Evolutionary conservation across 2,888 invertebrate species (phyloP), one percentile per base, ranked within the genome.

Genomic region (Sminthurinus aureus): DNA sequence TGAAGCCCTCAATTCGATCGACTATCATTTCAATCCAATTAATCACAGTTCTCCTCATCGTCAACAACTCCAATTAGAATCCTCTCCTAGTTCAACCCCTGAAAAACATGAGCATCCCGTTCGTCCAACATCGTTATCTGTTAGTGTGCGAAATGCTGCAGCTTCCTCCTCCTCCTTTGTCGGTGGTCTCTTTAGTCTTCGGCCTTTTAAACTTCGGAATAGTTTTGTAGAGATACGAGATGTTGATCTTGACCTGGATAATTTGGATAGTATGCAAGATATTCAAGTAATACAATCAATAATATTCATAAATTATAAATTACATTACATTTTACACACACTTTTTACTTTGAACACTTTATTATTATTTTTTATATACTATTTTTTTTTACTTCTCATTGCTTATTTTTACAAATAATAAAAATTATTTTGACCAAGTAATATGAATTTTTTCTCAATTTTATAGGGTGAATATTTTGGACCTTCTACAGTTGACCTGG

Each of bases 401-500:
- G 8, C 22, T 67, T 9, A 67, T 67, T 18, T 18, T n/a, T 67
- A 52, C 8, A 52, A 11, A 52, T 52, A 52, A 11, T 52, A 52
- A 52, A 52, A 52, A 67, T 20, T 67, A 67, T 67, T n/a, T n/a
- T n/a, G n/a, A n/a, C n/a, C n/a, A n/a, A 20, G n/a, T 20, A 69
- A 12, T 13, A 22, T 13, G 24, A 4, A 22, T 20, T n/a, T 69
- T 69, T 69, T n/a, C 2, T 69, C n/a, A n/a, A n/a, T 69, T 11
- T 20, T 69, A 8, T 13, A 69, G 69, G 69, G 22, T 13, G 69
- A 69, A 20, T 69, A 69, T 24, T 69, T 69, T 69, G 69, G 69
- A 20, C 69, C 69, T 0, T 15, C 66, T n/a, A 11, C 18, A 69
- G 20, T 20, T 12, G 69, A 69, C 9, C 20, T 69, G 69, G 69